A percentile compares a stretch with the other conserved stretches of the same genome.
Conservation (phyloP, 2,113 vertebrate genomes). For the Seriola quinqueradiata region DNA sequence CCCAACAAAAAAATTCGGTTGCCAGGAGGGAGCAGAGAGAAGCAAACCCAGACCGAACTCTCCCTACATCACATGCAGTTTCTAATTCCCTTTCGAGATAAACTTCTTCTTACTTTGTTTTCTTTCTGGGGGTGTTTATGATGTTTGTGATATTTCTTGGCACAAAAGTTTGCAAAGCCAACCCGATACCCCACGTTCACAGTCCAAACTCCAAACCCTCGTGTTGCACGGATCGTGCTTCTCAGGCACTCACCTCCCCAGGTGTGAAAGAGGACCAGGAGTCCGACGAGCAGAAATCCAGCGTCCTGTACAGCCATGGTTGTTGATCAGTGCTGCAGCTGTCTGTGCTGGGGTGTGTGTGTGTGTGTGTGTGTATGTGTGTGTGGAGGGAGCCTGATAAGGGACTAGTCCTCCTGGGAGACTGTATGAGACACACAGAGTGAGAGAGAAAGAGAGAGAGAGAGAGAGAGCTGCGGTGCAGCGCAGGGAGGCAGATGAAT, state of each 20-base stretch:
- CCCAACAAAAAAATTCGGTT: not conserved
- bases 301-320: constrained; percentile 71
- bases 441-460: constrained; percentile 20
- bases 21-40: too few relatives aligned
- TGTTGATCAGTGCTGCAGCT: constrained; percentile 43
- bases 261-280: constrained; percentile 70
- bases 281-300: constrained; percentile 62
- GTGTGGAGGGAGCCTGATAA: constrained; percentile 35
- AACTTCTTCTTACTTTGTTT: not conserved
- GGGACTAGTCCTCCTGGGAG: constrained; percentile 36
- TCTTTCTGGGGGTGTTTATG: not conserved
- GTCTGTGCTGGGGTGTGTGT: constrained; percentile 33
- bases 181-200: not conserved
- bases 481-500: constrained; percentile 50
- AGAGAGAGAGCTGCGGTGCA: constrained; percentile 8
- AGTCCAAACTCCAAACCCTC: not conserved
- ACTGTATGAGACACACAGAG: constrained; percentile 7
- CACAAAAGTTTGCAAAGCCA: not conserved
- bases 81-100: not conserved
- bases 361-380: constrained; percentile 29
- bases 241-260: constrained; percentile 76
- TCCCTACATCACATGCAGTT: not conserved
- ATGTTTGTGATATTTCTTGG: too few relatives aligned
- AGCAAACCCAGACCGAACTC: too few relatives aligned
- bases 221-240: too few relatives aligned